A percentile compares a stretch with the other conserved stretches of the same genome.
phyloP scores from a whole-genome alignment of 2,888 invertebrate species.

The Hydroisotoma schaefferi region DNA sequence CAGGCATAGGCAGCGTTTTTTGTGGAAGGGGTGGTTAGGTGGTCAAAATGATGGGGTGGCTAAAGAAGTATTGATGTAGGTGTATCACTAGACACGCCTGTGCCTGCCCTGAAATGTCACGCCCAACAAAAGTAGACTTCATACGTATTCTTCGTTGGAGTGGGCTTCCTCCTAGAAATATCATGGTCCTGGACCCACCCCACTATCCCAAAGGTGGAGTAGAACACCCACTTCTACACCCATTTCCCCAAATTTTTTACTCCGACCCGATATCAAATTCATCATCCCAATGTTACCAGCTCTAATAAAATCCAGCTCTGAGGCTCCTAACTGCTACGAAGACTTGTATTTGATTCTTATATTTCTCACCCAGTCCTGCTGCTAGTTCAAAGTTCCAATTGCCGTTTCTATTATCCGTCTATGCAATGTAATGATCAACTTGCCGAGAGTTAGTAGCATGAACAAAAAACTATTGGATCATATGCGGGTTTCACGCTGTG shows the following conservation, averaged over 20 bases:
- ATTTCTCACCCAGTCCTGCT: no score
- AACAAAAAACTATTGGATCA: no score
- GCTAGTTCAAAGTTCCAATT: no score
- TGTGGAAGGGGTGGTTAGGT: slow-evolving; percentile 43
- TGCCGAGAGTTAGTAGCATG: no score
- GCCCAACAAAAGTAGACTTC: slow-evolving; percentile 48
- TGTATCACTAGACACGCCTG: slow-evolving; percentile 44
- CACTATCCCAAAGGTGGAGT: slow-evolving; percentile 49
- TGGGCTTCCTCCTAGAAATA: slow-evolving; percentile 41
- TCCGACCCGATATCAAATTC: slow-evolving; percentile 42
- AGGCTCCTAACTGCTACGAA: no score
- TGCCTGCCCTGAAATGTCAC: slow-evolving; percentile 46
- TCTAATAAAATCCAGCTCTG: no score
- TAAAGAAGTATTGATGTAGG: slow-evolving; percentile 48
- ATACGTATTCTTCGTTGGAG: slow-evolving; percentile 40
- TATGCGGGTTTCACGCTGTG: no score
- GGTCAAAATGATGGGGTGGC: slow-evolving; percentile 49
- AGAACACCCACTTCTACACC: slow-evolving; percentile 48
- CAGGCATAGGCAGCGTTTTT: slow-evolving; percentile 1
- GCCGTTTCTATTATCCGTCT: no score
- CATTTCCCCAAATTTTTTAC: slow-evolving; percentile 47
- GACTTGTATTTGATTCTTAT: no score
- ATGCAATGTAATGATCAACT: no score
- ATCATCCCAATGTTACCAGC: slow-evolving; percentile 26
- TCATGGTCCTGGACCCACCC: slow-evolving; percentile 47